Percentiles rank a stretch among this genome's conserved stretches.
These are phyloP conservation scores for Schizopygopsis pylzovi DNA, from an alignment of 2,797 vertebrate species.

Conservation along the genomic window DNA sequence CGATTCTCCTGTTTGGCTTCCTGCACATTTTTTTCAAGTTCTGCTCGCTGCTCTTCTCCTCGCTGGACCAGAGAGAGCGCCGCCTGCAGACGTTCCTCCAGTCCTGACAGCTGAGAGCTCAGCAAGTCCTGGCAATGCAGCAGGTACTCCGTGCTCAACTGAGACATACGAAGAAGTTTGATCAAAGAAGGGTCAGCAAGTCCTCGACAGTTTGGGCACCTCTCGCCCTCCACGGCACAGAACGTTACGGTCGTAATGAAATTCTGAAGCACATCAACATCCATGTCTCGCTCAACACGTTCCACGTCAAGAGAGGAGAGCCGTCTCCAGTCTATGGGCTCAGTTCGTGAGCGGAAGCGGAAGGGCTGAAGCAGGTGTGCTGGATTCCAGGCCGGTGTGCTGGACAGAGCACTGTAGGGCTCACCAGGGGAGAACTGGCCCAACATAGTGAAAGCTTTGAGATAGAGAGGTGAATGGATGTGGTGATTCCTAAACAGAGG, in stretches of 20 bases:
- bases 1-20: conserved; percentile 72
- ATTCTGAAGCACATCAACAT: conserved; percentile 76
- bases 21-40: conserved; percentile 68
- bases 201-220: conserved; percentile 74
- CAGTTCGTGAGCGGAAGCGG: conserved; percentile 72
- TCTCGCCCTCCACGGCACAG: conserved; percentile 74
- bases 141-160: conserved; percentile 81
- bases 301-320: conserved; percentile 77
- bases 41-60: conserved; percentile 63
- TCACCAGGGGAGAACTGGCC: conserved; percentile 55
- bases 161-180: conserved; percentile 80
- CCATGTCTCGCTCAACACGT: conserved; percentile 74
- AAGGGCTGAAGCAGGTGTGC: conserved; percentile 65
- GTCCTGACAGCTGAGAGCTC: conserved; percentile 65
- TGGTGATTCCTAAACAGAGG: conserved; percentile 60
- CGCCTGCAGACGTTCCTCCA: conserved; percentile 69
- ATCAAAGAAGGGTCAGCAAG: conserved; percentile 72
- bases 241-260: conserved; percentile 74
- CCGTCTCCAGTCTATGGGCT: conserved; percentile 77
- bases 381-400: conserved; percentile 37
- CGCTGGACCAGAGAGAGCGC: conserved; percentile 62
- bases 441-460: conserved; percentile 53
- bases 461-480: conserved; percentile 43
- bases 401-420: conserved; percentile 12
- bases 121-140: conserved; percentile 79